Evolutionary conservation across 1,140 invertebrate species (phyloP).

Genomic region (Zaprionus taronus): DNA sequence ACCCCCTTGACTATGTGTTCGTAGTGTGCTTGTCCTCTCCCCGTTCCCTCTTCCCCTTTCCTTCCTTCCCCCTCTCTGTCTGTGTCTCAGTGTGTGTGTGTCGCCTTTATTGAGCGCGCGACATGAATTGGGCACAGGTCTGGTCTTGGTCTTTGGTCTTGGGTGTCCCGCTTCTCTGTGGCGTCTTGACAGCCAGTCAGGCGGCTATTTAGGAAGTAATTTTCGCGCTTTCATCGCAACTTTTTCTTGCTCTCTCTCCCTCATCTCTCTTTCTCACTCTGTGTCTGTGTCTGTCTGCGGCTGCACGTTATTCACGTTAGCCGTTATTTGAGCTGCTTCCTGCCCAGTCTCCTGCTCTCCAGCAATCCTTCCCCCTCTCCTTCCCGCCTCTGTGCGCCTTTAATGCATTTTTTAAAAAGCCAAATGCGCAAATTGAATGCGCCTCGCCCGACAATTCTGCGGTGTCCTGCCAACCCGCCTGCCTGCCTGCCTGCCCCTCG

Average conservation of each 20-base stretch:
- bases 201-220: constrained; percentile 82
- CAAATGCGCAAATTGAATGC: constrained; percentile 81
- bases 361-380: too few relatives aligned
- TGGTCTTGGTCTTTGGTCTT: constrained; percentile 27
- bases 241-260: constrained; percentile 21
- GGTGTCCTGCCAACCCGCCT: constrained; percentile 37
- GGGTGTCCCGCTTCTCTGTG: constrained; percentile 16
- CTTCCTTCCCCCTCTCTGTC: neutral
- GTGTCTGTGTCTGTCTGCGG: constrained; percentile 55
- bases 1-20: neutral
- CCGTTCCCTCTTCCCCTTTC: neutral
- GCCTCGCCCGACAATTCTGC: constrained; percentile 59
- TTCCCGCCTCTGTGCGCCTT: constrained; percentile 42
- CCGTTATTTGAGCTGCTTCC: constrained; percentile 41
- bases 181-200: constrained; percentile 79
- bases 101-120: constrained; percentile 73
- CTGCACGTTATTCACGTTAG: constrained; percentile 70
- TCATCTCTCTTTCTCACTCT: constrained; percentile 12
- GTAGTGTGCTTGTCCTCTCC: neutral
- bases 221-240: constrained; percentile 79
- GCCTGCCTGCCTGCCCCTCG: neutral
- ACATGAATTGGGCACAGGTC: constrained; percentile 57
- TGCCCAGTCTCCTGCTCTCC: constrained; percentile 13
- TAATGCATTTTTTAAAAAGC: constrained; percentile 82
- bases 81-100: constrained; percentile 39